Conservation (phyloP, 2,888 invertebrate species). For the Acrocera orbiculus region DNA sequence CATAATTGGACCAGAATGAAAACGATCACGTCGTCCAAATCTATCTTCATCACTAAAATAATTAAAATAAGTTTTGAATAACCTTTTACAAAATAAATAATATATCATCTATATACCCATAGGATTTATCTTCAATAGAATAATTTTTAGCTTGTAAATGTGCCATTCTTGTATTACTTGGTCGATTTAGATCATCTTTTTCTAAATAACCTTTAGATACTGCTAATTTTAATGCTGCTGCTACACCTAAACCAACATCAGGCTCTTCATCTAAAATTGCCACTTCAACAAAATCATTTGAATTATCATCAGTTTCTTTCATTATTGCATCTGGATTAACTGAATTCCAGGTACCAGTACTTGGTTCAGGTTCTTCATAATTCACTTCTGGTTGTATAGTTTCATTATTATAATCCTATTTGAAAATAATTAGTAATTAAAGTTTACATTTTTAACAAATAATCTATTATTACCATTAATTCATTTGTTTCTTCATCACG, state of each 20-base stretch:
- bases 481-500: constrained; percentile 60
- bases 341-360: constrained; percentile 66
- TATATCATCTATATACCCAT: constrained; percentile 32
- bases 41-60: constrained; percentile 60
- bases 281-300: constrained; percentile 27
- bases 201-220: constrained; percentile 88
- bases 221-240: constrained; percentile 76
- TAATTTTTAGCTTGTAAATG: constrained; percentile 65
- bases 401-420: constrained; percentile 22
- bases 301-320: constrained; percentile 33
- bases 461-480: constrained; percentile 28
- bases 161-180: constrained; percentile 51
- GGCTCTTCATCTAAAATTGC: constrained; percentile 74
- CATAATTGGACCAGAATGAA: constrained; percentile 59
- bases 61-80: constrained; percentile 5
- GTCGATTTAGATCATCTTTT: constrained; percentile 56
- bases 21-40: constrained; percentile 53
- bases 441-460: background rate
- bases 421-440: constrained; percentile 5
- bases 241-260: constrained; percentile 77
- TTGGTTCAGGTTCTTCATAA: constrained; percentile 33
- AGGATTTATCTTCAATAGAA: constrained; percentile 60
- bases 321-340: constrained; percentile 43
- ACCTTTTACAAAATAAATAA: constrained; percentile 8
- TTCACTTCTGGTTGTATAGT: constrained; percentile 27